Conservation (phyloP, 2,888 invertebrate genomes). For the Netelia virgata region DNA sequence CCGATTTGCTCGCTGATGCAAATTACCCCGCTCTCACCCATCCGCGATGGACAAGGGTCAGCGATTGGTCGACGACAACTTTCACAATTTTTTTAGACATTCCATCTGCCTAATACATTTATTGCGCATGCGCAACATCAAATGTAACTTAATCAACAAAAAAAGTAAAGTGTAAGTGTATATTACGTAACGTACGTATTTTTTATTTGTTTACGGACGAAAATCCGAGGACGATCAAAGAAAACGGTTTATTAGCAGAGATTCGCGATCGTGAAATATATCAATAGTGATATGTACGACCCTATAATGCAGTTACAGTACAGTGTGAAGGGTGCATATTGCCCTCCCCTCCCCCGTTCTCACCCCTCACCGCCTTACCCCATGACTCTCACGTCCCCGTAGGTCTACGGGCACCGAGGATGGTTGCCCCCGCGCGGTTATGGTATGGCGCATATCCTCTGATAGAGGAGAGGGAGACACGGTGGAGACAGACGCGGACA, state of each 20-base stretch:
- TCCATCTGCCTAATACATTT: too few species aligned
- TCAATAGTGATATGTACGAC: slow-evolving; percentile 1
- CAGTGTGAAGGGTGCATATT: slow-evolving; percentile 37
- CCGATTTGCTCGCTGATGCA: too few species aligned
- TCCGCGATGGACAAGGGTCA: too few species aligned
- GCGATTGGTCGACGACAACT: too few species aligned
- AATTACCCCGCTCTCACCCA: too few species aligned
- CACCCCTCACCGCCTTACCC: background rate
- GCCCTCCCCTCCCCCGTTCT: background rate
- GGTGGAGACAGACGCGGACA: slow-evolving; percentile 84
- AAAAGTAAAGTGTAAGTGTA: too few species aligned
- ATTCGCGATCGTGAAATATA: background rate
- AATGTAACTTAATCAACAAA: too few species aligned
- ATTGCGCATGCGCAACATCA: too few species aligned
- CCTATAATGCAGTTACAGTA: slow-evolving; percentile 55
- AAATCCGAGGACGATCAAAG: background rate
- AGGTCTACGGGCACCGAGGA: slow-evolving; percentile 33
- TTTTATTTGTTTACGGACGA: too few species aligned
- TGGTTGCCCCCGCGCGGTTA: slow-evolving; percentile 24
- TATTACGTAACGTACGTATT: too few species aligned
- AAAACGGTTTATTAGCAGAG: background rate
- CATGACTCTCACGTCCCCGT: background rate
- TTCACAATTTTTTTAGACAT: too few species aligned
- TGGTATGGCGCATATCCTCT: slow-evolving; percentile 51
- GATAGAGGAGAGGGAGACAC: slow-evolving; percentile 70